A percentile compares a stretch with the other conserved stretches of the same genome.
Conservation (phyloP, 2,888 invertebrate species). For the Saturnia pavonia region DNA sequence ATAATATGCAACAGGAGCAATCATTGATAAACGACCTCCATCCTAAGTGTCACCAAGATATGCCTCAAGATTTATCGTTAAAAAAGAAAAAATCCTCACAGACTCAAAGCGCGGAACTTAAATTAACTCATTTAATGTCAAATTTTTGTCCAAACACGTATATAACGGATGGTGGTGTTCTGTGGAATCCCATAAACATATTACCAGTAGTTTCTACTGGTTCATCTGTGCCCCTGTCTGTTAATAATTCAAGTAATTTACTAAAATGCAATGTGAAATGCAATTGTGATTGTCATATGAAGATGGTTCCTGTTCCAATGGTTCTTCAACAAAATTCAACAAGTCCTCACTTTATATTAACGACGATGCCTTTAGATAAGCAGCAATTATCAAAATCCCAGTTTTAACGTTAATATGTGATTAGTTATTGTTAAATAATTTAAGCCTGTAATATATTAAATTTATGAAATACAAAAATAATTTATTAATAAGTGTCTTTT, state of each 20-base stretch:
- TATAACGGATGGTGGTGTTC: slow-evolving; percentile 42
- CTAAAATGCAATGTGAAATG: slow-evolving; percentile 37
- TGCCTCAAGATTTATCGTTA: slow-evolving; percentile 43
- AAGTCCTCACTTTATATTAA: slow-evolving; percentile 46
- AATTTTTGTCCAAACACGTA: slow-evolving; percentile 46
- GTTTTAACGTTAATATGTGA: background rate
- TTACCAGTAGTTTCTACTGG: slow-evolving; percentile 42
- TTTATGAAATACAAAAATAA: background rate
- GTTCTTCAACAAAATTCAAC: slow-evolving; percentile 32
- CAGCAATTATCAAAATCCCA: slow-evolving; percentile 13
- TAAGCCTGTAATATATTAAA: background rate
- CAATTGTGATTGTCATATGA: slow-evolving; percentile 54
- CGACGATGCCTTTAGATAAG: slow-evolving; percentile 17
- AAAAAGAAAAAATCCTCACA: slow-evolving; percentile 19
- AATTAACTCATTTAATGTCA: slow-evolving; percentile 35
- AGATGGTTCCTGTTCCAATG: slow-evolving; percentile 27
- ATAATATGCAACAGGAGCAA: background rate
- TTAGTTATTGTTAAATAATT: background rate
- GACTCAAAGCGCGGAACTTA: background rate
- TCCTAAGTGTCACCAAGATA: slow-evolving; percentile 24
- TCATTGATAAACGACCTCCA: background rate
- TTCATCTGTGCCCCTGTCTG: slow-evolving; percentile 24
- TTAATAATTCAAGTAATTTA: slow-evolving; percentile 28
- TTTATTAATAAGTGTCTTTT: background rate
- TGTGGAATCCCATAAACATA: slow-evolving; percentile 56